A percentile compares a stretch with the other conserved stretches of the same genome.
phyloP scores from a whole-genome alignment of 92 coral and sea anemone species.

The Palythoa caribaeorum region DNA sequence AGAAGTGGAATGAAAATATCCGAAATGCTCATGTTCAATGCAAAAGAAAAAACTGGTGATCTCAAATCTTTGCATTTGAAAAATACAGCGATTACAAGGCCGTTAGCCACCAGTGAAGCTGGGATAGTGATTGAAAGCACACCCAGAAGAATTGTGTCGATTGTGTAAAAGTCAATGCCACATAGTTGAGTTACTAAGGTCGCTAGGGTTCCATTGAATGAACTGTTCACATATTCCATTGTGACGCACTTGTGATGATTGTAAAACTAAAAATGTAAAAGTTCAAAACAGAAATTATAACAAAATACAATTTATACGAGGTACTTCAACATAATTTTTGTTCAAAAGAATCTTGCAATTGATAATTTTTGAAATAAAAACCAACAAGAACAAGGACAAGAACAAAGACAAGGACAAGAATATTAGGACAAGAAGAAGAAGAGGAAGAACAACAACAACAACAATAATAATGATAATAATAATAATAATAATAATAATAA shows the following conservation, averaged over 20 bases:
- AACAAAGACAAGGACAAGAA: no score
- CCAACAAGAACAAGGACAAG: no score
- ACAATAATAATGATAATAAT: no score
- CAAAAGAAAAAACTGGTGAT: neutral
- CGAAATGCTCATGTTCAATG: no score
- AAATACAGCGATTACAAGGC: slow-evolving; percentile 25
- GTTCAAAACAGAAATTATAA: neutral
- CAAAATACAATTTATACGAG: neutral
- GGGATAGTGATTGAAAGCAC: slow-evolving; percentile 7
- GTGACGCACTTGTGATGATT: neutral
- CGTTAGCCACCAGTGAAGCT: slow-evolving; percentile 19
- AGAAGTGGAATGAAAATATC: neutral
- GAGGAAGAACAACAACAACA: no score
- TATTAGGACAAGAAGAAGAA: no score
- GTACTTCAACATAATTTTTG: no score
- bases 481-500: no score
- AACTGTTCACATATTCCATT: slow-evolving; percentile 10
- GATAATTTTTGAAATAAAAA: no score
- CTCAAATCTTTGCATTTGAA: slow-evolving; percentile 16
- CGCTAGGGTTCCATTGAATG: slow-evolving; percentile 6
- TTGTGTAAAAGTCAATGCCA: neutral
- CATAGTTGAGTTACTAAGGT: neutral
- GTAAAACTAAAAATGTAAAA: neutral
- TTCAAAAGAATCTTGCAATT: no score
- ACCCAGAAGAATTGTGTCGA: neutral